phyloP scores from a whole-genome alignment of 2,113 vertebrate species.

The Leptosomus discolor region DNA sequence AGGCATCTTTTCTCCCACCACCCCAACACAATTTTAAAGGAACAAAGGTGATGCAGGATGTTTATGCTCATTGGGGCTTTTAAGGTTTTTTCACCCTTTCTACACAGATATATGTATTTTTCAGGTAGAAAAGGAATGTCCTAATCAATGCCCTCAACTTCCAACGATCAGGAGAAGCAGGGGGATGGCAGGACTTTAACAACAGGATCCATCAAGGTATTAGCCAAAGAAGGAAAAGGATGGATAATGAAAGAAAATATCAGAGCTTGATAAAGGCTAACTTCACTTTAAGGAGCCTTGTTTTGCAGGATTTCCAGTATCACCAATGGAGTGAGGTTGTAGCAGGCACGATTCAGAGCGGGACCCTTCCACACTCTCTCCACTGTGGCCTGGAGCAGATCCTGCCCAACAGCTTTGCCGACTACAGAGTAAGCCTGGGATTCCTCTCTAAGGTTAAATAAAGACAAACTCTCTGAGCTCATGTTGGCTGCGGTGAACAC shows the following conservation, averaged over 20 bases:
- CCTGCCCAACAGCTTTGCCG: background rate
- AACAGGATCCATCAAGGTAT: background rate
- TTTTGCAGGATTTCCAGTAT: background rate
- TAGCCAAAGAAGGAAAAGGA: background rate
- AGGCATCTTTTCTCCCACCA: background rate
- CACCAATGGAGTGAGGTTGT: background rate
- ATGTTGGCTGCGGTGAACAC: background rate
- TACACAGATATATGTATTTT: background rate
- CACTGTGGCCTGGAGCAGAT: background rate
- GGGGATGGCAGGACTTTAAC: background rate
- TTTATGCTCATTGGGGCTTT: background rate
- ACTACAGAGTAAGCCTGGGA: background rate
- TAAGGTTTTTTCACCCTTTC: background rate
- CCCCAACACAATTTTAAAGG: background rate
- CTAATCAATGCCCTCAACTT: background rate
- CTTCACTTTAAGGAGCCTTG: background rate
- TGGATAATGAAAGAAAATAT: background rate
- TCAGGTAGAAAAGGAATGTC: background rate
- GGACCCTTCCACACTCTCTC: background rate
- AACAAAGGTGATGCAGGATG: background rate
- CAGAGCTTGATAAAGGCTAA: background rate
- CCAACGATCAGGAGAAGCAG: background rate
- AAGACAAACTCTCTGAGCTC: background rate
- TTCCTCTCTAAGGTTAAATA: conserved; percentile 31
- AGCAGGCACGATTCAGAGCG: accelerated